These are phyloP conservation scores for Sipunculus nudus DNA, from an alignment of 2,888 invertebrate species.

Conservation along the genomic window DNA sequence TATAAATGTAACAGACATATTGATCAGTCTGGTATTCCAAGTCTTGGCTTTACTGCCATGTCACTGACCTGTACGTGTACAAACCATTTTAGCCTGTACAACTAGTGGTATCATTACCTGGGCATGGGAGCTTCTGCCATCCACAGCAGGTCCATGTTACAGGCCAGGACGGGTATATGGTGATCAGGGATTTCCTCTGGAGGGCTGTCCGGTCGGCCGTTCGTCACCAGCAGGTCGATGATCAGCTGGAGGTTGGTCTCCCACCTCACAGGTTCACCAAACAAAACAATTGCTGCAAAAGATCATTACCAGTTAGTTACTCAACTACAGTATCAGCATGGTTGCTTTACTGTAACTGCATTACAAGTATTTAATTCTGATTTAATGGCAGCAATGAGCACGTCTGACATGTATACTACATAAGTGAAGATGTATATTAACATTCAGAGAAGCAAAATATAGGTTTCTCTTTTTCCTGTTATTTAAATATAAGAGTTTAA, in stretches of 20 bases:
- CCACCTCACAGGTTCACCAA: constrained; percentile 76
- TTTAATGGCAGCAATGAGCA: no score
- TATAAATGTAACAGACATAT: no score
- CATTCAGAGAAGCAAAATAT: no score
- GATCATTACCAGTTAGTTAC: no score
- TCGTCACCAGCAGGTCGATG: constrained; percentile 73
- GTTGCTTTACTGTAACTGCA: no score
- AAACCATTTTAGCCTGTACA: not conserved
- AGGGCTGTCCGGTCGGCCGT: constrained; percentile 69
- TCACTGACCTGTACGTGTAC: not conserved
- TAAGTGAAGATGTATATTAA: no score
- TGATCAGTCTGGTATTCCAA: no score
- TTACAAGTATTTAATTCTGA: no score
- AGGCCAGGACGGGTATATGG: constrained; percentile 75
- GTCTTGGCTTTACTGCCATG: constrained; percentile 35
- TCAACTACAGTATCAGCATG: no score
- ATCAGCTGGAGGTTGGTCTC: constrained; percentile 75
- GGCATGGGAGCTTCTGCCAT: constrained; percentile 75
- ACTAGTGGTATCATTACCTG: constrained; percentile 64
- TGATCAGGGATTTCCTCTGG: constrained; percentile 69
- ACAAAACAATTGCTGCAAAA: constrained; percentile 70
- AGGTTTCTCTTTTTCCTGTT: no score
- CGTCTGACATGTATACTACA: no score
- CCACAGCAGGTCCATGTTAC: constrained; percentile 76
- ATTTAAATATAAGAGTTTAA: no score